Percentiles rank a stretch among this genome's conserved stretches.
These are phyloP conservation scores for Anolis sagrei DNA, from an alignment of 2,113 vertebrate genomes.

Conservation along the genomic window DNA sequence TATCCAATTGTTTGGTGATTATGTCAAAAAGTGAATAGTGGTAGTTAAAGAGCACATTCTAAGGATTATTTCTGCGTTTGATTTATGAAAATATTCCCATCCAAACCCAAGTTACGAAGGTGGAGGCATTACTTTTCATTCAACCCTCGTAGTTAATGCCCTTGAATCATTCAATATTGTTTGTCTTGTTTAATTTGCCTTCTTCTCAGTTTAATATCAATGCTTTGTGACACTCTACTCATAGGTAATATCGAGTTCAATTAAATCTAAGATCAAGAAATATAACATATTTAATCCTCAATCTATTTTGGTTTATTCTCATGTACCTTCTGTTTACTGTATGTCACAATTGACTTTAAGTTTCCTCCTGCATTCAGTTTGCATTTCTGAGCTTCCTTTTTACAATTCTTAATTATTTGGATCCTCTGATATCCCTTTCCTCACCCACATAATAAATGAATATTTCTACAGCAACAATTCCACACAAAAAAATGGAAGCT, in stretches of 20 bases:
- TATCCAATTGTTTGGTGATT: too few species aligned
- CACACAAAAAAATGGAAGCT: constrained; percentile 1
- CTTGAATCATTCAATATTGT: background rate
- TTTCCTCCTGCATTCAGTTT: background rate
- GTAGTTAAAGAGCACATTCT: too few species aligned
- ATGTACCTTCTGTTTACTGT: background rate
- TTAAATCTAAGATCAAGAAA: too few species aligned
- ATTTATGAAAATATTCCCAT: too few species aligned
- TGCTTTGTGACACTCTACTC: background rate
- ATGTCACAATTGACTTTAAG: background rate
- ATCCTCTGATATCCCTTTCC: too few species aligned
- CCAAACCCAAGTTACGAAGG: too few species aligned
- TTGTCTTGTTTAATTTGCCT: background rate
- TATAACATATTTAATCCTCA: too few species aligned
- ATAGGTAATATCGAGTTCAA: background rate
- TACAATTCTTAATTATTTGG: background rate
- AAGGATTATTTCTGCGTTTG: too few species aligned
- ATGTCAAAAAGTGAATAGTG: too few species aligned
- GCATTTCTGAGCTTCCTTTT: background rate
- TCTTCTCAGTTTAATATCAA: background rate
- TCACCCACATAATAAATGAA: background rate
- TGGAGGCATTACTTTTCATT: too few species aligned
- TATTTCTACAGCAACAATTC: too few species aligned
- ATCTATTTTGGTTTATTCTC: background rate
- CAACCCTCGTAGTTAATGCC: too few species aligned